Evolutionary conservation across 2,113 vertebrate genomes (phyloP).

Genomic region (Pseudorasbora parva): DNA sequence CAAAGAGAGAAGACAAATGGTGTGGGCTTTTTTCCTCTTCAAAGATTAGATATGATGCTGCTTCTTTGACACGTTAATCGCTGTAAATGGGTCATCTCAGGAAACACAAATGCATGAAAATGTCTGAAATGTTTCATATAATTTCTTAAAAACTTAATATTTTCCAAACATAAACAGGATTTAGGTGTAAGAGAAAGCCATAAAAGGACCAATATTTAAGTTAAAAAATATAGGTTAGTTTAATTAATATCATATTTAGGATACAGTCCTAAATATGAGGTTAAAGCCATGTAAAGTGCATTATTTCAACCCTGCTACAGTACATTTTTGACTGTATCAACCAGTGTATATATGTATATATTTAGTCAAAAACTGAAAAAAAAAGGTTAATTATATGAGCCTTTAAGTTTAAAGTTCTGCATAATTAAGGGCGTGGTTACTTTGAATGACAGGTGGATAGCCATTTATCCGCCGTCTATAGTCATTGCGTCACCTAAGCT

Average conservation of each 20-base stretch:
- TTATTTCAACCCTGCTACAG: too few relatives aligned
- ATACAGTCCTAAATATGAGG: background rate
- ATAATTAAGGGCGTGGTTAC: too few relatives aligned
- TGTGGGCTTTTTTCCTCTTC: slow-evolving; percentile 25
- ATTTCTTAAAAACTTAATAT: background rate
- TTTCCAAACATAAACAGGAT: too few relatives aligned
- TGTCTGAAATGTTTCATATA: too few relatives aligned
- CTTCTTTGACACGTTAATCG: background rate
- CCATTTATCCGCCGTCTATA: too few relatives aligned
- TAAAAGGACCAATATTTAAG: background rate
- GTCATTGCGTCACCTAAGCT: too few relatives aligned
- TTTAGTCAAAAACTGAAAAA: too few relatives aligned
- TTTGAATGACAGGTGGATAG: too few relatives aligned
- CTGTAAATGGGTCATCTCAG: background rate
- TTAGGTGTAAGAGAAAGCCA: too few relatives aligned
- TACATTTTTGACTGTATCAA: background rate
- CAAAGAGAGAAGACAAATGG: slow-evolving; percentile 48
- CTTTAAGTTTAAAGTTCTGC: too few relatives aligned
- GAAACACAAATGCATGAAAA: background rate
- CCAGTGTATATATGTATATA: background rate
- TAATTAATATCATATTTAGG: background rate
- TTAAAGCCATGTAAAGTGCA: too few relatives aligned
- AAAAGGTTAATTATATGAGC: too few relatives aligned
- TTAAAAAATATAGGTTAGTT: background rate
- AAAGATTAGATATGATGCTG: background rate